These are phyloP conservation scores for Melipona quadrifasciata DNA, from an alignment of 1,140 invertebrate genomes.

Conservation along the genomic window DNA sequence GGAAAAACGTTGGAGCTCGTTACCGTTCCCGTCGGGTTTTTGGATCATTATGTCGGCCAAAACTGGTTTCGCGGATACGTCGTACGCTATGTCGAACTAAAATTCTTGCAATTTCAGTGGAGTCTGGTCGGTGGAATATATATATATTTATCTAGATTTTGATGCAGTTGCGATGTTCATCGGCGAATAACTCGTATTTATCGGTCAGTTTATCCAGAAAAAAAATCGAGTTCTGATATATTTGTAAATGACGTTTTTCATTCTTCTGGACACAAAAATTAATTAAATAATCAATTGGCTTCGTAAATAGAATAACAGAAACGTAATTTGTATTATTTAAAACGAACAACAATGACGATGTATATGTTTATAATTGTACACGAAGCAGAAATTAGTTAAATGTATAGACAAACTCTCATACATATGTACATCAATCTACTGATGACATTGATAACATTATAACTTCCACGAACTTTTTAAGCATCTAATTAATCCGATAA, in stretches of 20 bases:
- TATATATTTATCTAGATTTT: not conserved
- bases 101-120: too few relatives aligned
- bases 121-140: too few relatives aligned
- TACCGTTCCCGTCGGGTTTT: conserved; percentile 9
- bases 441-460: not conserved
- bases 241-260: not conserved
- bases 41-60: conserved; percentile 22
- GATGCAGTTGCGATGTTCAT: not conserved
- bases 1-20: conserved; percentile 29
- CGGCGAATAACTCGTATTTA: not conserved
- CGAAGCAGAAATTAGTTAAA: not conserved
- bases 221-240: not conserved
- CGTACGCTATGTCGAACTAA: not conserved
- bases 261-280: not conserved
- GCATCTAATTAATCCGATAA: not conserved
- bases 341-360: too few relatives aligned
- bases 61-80: conserved; percentile 38
- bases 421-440: not conserved
- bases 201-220: not conserved
- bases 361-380: not conserved
- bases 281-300: not conserved
- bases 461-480: too few relatives aligned
- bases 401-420: not conserved
- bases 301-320: not conserved
- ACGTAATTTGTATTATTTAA: not conserved